Conservation (phyloP, 1,140 invertebrate genomes). For the Triops cancriformis region DNA sequence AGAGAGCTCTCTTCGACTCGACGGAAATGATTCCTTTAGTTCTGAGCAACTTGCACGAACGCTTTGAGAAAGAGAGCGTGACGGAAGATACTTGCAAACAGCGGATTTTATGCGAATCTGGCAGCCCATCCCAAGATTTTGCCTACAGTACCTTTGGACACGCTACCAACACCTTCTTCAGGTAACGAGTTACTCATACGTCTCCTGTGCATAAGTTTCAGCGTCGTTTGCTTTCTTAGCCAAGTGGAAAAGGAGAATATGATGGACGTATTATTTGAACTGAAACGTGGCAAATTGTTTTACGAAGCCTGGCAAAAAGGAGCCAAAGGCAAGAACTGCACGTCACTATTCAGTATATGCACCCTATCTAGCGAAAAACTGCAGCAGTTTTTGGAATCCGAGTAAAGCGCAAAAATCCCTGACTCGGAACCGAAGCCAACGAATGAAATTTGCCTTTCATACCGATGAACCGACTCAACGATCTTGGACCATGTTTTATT, state of each 20-base stretch:
- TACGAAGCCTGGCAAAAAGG: slow-evolving; percentile 25
- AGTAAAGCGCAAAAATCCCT: neutral
- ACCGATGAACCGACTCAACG: neutral
- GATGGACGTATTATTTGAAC: neutral
- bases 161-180: slow-evolving; percentile 23
- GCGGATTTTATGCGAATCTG: slow-evolving; percentile 24
- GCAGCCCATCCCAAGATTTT: neutral
- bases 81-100: slow-evolving; percentile 17
- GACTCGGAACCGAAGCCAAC: too few relatives aligned
- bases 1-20: slow-evolving; percentile 12
- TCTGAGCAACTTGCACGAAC: slow-evolving; percentile 22
- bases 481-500: neutral
- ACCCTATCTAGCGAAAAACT: slow-evolving; percentile 20
- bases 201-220: neutral
- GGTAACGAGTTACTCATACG: slow-evolving; percentile 14
- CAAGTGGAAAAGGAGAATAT: slow-evolving; percentile 7
- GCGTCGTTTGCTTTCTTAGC: slow-evolving; percentile 15
- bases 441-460: neutral
- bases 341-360: slow-evolving; percentile 15
- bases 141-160: slow-evolving; percentile 23
- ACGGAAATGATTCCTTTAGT: slow-evolving; percentile 17
- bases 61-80: slow-evolving; percentile 18
- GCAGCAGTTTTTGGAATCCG: slow-evolving; percentile 7
- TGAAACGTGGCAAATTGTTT: slow-evolving; percentile 22
- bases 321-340: slow-evolving; percentile 23